Base-by-base conservation (phyloP, 1,140 invertebrate genomes). In the Cataglyphis hispanica region DNA sequence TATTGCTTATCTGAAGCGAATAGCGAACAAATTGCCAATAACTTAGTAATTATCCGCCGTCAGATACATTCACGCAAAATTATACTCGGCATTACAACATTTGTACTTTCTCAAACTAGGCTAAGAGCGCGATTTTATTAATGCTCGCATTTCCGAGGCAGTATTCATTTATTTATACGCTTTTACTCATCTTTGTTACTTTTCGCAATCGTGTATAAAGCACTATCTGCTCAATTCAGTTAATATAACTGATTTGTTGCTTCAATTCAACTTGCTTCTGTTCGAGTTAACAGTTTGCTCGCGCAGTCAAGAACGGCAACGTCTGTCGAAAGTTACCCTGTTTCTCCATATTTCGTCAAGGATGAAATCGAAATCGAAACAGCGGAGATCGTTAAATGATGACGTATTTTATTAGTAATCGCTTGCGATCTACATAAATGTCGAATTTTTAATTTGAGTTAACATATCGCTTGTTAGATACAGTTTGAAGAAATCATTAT, bases 21-120 rank as follows among this genome's bases (percentile, higher is more conserved):
- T 66, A 60, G 46, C 70, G 11, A 43, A 63, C 63, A 63, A 72
- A 46, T 70, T 19, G 70, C 27, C 60, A 56, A 86, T 63, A 85
- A 61, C 6, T 46, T 16, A 53, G 40, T 56, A 66, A n/a, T 31
- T 31, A 64, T 84, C 19, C n/a, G 76, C 37, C 37, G 43, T 6
- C 53, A n/a, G 43, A 58, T 85, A 74, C 58, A 60, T 81, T 70
- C 50, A 11, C 81, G 86, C 67, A 25, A 69, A 80, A 76, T 87
- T 78, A 31, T 31, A 61, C 61, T 25, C 66, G 56, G 0, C 63
- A 77, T 84, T 87, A 72, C 87, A 86, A 88, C 70, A 63, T 22
- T 37, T 53, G 87, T 72, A 46, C 86, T 87, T 88, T 88, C 86
- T 87, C 85, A 43, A 87, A 87, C 72, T 46, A 70, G 81, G 61